phyloP scores from a whole-genome alignment of 2,113 vertebrate species.

The Misgurnus mizolepis region DNA sequence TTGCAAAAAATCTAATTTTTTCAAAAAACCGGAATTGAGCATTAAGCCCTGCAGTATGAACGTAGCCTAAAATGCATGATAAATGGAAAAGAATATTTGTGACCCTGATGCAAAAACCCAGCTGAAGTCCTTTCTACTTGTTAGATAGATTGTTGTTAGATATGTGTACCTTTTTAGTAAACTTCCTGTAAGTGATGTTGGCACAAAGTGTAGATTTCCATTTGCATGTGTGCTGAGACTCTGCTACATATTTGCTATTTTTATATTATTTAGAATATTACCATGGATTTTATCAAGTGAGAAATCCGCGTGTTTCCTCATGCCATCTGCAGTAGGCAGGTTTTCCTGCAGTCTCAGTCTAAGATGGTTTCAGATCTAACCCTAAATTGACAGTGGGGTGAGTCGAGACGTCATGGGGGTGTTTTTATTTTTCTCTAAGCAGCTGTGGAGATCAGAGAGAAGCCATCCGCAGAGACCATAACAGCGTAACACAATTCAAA shows the following conservation, averaged over 20 bases:
- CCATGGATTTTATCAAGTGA: constrained; percentile 27
- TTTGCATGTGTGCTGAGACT: neutral
- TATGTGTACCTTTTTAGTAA: neutral
- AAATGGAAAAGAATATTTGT: no score
- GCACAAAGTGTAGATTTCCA: neutral
- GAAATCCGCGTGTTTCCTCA: constrained; percentile 20
- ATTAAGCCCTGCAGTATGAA: no score
- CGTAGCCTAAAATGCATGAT: no score
- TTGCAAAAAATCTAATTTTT: no score
- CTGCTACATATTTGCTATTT: neutral
- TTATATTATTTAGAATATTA: no score
- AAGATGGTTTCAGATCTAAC: constrained; percentile 34
- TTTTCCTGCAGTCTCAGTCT: constrained; percentile 19
- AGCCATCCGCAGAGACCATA: constrained; percentile 31
- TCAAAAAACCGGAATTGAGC: no score
- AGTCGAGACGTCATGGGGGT: constrained; percentile 29
- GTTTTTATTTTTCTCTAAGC: constrained; percentile 38
- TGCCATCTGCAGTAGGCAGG: constrained; percentile 39
- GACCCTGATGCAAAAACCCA: no score
- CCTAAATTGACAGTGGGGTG: constrained; percentile 31
- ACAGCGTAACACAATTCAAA: constrained; percentile 46
- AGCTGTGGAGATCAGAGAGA: constrained; percentile 42
- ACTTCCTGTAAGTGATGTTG: constrained; percentile 2
- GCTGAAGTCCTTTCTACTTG: no score
- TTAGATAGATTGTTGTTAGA: neutral